phyloP scores from a whole-genome alignment of 2,888 invertebrate genomes.

The Thera obeliscata region DNA sequence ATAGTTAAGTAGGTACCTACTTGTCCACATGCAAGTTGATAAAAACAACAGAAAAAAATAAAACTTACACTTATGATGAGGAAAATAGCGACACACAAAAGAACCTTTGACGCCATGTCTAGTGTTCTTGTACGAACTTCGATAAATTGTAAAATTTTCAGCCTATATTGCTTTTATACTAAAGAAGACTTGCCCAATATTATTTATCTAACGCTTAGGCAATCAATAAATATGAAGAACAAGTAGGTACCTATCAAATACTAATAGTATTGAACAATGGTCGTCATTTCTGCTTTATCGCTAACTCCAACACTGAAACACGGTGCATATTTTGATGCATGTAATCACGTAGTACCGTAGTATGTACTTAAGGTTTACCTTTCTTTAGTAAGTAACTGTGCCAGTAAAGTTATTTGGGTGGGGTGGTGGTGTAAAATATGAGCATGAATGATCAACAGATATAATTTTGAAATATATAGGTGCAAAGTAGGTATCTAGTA shows the following conservation, averaged over 20 bases:
- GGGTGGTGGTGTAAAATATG: not conserved
- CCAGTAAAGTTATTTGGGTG: not conserved
- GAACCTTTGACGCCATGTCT: slow-evolving; percentile 36
- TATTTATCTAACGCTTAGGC: slow-evolving; percentile 15
- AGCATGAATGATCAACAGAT: too few relatives aligned
- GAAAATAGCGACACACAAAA: slow-evolving; percentile 36
- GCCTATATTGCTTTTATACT: slow-evolving; percentile 31
- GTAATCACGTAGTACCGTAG: not conserved
- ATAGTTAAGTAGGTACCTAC: too few relatives aligned
- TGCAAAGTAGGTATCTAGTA: too few relatives aligned
- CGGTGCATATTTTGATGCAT: slow-evolving; percentile 2
- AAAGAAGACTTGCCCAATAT: slow-evolving; percentile 29
- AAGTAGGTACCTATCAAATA: not conserved
- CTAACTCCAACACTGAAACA: not conserved
- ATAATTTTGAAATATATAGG: too few relatives aligned
- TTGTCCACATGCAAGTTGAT: too few relatives aligned
- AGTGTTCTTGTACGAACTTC: slow-evolving; percentile 2
- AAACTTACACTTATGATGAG: slow-evolving; percentile 37
- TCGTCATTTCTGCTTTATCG: slow-evolving; percentile 18
- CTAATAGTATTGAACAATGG: slow-evolving; percentile 20
- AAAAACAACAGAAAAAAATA: not conserved
- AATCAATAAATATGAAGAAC: slow-evolving; percentile 2
- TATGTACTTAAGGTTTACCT: not conserved
- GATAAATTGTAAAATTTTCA: slow-evolving; percentile 14
- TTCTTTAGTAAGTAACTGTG: not conserved